Evolutionary conservation across 2,888 invertebrate species (phyloP).

Genomic region (Hipparchia sbordonii): DNA sequence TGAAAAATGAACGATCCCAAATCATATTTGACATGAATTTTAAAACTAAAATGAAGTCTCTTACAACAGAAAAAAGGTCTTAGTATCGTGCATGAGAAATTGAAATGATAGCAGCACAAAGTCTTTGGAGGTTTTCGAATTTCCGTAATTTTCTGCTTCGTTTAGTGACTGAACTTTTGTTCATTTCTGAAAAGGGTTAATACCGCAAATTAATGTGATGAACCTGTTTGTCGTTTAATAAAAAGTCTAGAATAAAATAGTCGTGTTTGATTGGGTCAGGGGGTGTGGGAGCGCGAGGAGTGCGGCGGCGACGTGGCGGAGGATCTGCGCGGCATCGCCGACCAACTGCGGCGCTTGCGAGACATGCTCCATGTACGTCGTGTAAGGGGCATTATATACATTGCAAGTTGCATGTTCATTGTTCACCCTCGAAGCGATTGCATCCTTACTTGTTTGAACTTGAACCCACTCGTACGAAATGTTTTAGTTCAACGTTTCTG

Average conservation of each 20-base stretch:
- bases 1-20: not conserved
- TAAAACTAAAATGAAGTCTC: not conserved
- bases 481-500: no score
- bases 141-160: no score
- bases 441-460: not conserved
- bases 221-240: not conserved
- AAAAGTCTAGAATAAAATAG: not conserved
- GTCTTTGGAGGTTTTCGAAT: no score
- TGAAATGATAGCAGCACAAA: no score
- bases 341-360: slow-evolving; percentile 58
- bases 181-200: no score
- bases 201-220: no score
- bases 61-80: not conserved
- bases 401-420: not conserved
- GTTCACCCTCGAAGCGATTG: not conserved
- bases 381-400: not conserved
- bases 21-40: not conserved
- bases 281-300: slow-evolving; percentile 54
- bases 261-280: slow-evolving; percentile 51
- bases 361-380: slow-evolving; percentile 62
- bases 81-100: no score
- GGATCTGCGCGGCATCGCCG: slow-evolving; percentile 62
- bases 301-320: slow-evolving; percentile 50
- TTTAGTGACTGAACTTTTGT: no score
- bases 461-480: no score